These are phyloP conservation scores for Galaxea fascicularis DNA, from an alignment of 92 coral and sea anemone species.

Conservation along the genomic window DNA sequence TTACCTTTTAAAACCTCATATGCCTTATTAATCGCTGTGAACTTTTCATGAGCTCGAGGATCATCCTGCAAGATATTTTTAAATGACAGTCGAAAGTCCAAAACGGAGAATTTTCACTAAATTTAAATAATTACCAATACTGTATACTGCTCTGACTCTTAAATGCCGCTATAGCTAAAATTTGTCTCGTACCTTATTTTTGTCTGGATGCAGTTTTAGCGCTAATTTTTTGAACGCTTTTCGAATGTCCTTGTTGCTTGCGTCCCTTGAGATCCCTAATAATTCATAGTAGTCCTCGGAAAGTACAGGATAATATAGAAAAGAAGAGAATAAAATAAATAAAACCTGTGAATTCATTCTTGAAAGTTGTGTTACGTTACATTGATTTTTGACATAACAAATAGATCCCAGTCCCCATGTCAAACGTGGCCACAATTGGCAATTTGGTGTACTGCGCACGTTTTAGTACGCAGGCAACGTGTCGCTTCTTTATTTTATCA, in stretches of 20 bases:
- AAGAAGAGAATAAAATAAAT: slow-evolving; percentile 84
- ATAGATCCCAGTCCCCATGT: slow-evolving; percentile 7
- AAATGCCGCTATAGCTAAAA: background rate
- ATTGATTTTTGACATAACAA: slow-evolving; percentile 36
- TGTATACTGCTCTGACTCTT: background rate
- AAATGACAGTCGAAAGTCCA: background rate
- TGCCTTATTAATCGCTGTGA: slow-evolving; percentile 86
- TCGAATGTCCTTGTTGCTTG: slow-evolving; percentile 91
- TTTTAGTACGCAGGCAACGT: slow-evolving; percentile 24
- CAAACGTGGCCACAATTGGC: background rate
- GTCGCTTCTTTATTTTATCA: background rate
- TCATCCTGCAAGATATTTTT: slow-evolving; percentile 67
- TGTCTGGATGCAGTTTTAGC: slow-evolving; percentile 90
- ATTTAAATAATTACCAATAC: background rate
- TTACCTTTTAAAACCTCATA: slow-evolving; percentile 97
- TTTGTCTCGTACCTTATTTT: slow-evolving; percentile 75
- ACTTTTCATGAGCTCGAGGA: slow-evolving; percentile 92
- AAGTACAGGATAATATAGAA: slow-evolving; percentile 78
- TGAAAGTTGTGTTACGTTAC: background rate
- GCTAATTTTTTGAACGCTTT: slow-evolving; percentile 96
- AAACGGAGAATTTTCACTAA: background rate
- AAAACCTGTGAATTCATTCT: slow-evolving; percentile 82
- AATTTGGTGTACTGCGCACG: slow-evolving; percentile 17
- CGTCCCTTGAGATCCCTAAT: slow-evolving; percentile 93
- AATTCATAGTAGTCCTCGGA: slow-evolving; percentile 94